Evolutionary conservation across 2,113 vertebrate species (phyloP).

Genomic region (Podilymbus podiceps): DNA sequence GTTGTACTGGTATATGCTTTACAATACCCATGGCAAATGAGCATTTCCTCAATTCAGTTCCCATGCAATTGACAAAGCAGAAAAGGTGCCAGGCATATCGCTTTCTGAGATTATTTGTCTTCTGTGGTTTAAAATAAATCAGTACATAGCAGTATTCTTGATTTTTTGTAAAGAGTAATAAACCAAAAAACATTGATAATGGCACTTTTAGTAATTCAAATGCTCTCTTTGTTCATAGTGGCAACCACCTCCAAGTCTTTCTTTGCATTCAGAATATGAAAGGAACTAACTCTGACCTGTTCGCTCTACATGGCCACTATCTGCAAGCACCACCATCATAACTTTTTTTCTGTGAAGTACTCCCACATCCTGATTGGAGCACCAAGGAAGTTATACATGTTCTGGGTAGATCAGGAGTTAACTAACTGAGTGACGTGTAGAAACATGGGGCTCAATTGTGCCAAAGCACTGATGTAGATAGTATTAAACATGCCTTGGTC

Average conservation of each 20-base stretch:
- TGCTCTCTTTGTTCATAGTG: not conserved
- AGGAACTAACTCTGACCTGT: not conserved
- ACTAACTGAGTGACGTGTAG: not conserved
- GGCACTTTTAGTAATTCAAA: not conserved
- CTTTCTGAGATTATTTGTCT: not conserved
- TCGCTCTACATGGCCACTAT: accelerated
- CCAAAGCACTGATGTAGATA: not conserved
- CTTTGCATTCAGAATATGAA: not conserved
- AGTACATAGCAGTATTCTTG: not conserved
- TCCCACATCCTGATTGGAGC: accelerated
- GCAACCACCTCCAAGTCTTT: not conserved
- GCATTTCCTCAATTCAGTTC: not conserved
- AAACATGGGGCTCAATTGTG: not conserved
- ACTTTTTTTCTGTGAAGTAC: not conserved
- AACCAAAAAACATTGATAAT: not conserved
- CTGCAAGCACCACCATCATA: accelerated
- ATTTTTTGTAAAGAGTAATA: not conserved
- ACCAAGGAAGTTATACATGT: not conserved
- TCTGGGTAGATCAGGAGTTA: not conserved
- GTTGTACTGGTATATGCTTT: not conserved
- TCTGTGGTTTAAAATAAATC: not conserved
- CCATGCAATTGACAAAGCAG: not conserved
- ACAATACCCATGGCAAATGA: not conserved
- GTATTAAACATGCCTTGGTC: not conserved
- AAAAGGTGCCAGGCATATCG: not conserved